A percentile compares a stretch with the other conserved stretches of the same genome.
Evolutionary conservation across 1,140 invertebrate species (phyloP).

Genomic region (Calosoma granatense): DNA sequence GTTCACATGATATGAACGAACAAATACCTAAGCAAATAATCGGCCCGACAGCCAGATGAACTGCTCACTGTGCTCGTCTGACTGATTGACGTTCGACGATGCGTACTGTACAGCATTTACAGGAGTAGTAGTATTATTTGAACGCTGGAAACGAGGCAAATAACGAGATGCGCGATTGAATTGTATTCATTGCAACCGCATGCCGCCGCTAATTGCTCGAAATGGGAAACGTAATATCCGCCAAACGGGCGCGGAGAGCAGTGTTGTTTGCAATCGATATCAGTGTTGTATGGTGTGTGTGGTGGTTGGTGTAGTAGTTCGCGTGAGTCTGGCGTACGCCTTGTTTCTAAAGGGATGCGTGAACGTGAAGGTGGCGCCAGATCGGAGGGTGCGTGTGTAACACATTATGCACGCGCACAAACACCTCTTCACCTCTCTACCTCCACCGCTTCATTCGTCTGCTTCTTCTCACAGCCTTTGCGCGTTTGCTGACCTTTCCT

Average conservation of each 20-base stretch:
- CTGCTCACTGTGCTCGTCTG: too few relatives aligned
- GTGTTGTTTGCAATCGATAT: neutral
- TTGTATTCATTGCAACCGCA: conserved; percentile 3
- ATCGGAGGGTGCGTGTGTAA: neutral
- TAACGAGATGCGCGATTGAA: conserved; percentile 2
- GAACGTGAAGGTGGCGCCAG: neutral
- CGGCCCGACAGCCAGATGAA: too few relatives aligned
- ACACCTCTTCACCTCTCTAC: too few relatives aligned
- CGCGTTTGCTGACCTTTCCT: too few relatives aligned
- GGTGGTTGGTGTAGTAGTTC: too few relatives aligned
- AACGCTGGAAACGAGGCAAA: neutral
- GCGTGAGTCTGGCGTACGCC: neutral
- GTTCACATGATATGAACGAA: too few relatives aligned
- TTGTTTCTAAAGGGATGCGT: neutral
- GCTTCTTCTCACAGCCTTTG: too few relatives aligned
- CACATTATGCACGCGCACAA: neutral
- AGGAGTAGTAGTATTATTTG: neutral
- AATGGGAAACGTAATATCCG: conserved; percentile 8
- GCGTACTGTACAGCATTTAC: too few relatives aligned
- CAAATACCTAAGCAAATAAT: too few relatives aligned
- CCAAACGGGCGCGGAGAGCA: neutral
- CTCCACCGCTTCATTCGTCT: too few relatives aligned
- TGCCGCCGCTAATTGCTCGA: conserved; percentile 2
- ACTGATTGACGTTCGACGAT: too few relatives aligned
- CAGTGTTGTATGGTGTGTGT: too few relatives aligned